Evolutionary conservation across 2,797 vertebrate species (phyloP).

Genomic region (Naso thynnoides): DNA sequence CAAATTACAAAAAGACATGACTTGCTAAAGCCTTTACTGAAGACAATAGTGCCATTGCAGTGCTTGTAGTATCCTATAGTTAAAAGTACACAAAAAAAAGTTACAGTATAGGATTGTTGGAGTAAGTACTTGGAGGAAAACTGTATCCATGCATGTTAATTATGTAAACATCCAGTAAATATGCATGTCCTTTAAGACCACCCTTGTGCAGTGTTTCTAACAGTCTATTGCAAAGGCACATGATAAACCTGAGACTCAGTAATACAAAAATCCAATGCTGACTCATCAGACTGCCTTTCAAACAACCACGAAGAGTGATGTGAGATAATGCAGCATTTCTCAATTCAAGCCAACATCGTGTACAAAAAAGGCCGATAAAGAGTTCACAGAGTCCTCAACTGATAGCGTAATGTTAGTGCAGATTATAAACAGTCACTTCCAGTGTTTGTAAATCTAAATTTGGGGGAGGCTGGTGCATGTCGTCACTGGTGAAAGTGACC

Average conservation of each 20-base stretch:
- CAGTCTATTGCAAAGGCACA: conserved; percentile 68
- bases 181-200: conserved; percentile 47
- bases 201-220: conserved; percentile 52
- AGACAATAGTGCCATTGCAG: conserved; percentile 26
- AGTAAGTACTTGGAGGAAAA: conserved; percentile 38
- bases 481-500: conserved; percentile 38
- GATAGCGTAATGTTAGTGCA: conserved; percentile 39
- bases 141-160: conserved; percentile 46
- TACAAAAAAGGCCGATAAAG: conserved; percentile 60
- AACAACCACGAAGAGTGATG: conserved; percentile 44
- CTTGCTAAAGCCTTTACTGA: conserved; percentile 34
- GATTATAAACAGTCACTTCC: conserved; percentile 53
- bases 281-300: conserved; percentile 34
- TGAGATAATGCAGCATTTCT: conserved; percentile 47
- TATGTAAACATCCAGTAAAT: conserved; percentile 58
- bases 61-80: conserved; percentile 31
- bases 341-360: conserved; percentile 34
- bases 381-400: conserved; percentile 55
- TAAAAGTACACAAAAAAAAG: conserved; percentile 23
- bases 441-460: conserved; percentile 57
- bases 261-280: conserved; percentile 57
- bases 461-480: conserved; percentile 46
- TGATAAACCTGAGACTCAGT: conserved; percentile 77
- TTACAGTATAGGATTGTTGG: conserved; percentile 46
- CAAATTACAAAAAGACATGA: conserved; percentile 39